These are phyloP conservation scores for Agriotes lineatus DNA, from an alignment of 2,888 invertebrate genomes.

Conservation along the genomic window DNA sequence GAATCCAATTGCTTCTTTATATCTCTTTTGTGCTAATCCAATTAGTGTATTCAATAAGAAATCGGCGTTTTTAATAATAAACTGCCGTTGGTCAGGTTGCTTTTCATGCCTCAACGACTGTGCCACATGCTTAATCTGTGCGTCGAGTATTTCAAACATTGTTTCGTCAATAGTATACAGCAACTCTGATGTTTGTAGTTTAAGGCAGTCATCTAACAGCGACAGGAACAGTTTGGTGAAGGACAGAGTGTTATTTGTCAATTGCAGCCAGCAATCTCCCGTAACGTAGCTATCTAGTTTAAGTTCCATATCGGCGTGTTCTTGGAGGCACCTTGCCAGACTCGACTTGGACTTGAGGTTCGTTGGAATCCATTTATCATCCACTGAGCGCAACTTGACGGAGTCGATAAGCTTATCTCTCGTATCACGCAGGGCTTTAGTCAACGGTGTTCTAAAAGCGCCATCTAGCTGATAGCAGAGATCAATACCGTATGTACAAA, in stretches of 20 bases:
- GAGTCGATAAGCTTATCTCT: conserved; percentile 87
- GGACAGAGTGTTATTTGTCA: conserved; percentile 84
- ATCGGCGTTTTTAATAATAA: conserved; percentile 77
- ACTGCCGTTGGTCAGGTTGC: conserved; percentile 64
- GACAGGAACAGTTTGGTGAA: conserved; percentile 83
- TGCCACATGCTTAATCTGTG: conserved; percentile 77
- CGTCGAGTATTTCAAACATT: conserved; percentile 79
- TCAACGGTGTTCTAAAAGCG: conserved; percentile 81
- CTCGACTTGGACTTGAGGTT: conserved; percentile 82
- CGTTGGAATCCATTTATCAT: conserved; percentile 89
- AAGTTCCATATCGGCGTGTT: conserved; percentile 79
- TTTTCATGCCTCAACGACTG: conserved; percentile 70
- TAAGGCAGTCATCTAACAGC: conserved; percentile 81
- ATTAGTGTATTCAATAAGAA: conserved; percentile 78
- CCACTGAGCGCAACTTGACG: conserved; percentile 79
- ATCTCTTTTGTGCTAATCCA: conserved; percentile 74
- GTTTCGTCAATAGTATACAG: conserved; percentile 80
- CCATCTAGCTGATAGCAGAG: conserved; percentile 92
- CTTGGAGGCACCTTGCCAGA: conserved; percentile 76
- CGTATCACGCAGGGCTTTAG: conserved; percentile 81
- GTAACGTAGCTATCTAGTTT: conserved; percentile 75
- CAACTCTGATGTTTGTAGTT: conserved; percentile 81
- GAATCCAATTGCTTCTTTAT: conserved; percentile 72
- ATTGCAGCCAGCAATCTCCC: conserved; percentile 78
- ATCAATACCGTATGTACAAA: conserved; percentile 83